These are phyloP conservation scores for Drosophila neocordata DNA, from an alignment of 1,140 invertebrate species.

Conservation along the genomic window DNA sequence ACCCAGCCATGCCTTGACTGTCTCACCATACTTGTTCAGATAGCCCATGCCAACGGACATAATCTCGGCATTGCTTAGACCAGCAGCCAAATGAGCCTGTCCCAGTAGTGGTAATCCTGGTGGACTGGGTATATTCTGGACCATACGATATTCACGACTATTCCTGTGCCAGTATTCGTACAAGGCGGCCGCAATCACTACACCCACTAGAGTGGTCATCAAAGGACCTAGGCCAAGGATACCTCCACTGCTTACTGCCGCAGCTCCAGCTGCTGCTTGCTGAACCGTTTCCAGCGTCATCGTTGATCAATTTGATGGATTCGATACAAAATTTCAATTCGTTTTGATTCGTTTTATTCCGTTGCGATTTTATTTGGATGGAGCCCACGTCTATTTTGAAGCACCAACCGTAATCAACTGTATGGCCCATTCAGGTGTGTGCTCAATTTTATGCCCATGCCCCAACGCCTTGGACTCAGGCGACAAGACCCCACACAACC, in stretches of 20 bases:
- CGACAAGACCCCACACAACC: background rate
- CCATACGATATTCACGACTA: conserved; percentile 77
- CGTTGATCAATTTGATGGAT: background rate
- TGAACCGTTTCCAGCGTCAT: conserved; percentile 76
- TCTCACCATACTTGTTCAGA: conserved; percentile 84
- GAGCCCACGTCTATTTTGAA: conserved; percentile 31
- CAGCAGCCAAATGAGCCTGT: conserved; percentile 84
- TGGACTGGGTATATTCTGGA: conserved; percentile 84
- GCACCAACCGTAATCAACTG: conserved; percentile 58
- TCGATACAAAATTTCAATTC: too few relatives aligned
- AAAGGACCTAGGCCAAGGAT: conserved; percentile 59
- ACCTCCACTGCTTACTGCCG: conserved; percentile 11
- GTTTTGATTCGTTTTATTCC: background rate
- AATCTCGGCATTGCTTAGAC: conserved; percentile 84
- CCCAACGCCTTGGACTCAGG: background rate
- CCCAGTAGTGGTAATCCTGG: conserved; percentile 85
- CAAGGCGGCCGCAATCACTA: conserved; percentile 50
- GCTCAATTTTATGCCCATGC: conserved; percentile 48
- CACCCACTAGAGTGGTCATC: conserved; percentile 63
- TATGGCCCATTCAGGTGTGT: conserved; percentile 7
- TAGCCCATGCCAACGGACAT: conserved; percentile 82
- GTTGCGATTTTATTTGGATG: conserved; percentile 7
- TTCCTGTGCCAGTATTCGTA: conserved; percentile 77
- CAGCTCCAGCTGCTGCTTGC: conserved; percentile 40
- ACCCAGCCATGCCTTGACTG: conserved; percentile 87